A percentile compares a stretch with the other conserved stretches of the same genome.
Evolutionary conservation across 2,797 vertebrate genomes (phyloP).

Genomic region (Cyclopterus lumpus): DNA sequence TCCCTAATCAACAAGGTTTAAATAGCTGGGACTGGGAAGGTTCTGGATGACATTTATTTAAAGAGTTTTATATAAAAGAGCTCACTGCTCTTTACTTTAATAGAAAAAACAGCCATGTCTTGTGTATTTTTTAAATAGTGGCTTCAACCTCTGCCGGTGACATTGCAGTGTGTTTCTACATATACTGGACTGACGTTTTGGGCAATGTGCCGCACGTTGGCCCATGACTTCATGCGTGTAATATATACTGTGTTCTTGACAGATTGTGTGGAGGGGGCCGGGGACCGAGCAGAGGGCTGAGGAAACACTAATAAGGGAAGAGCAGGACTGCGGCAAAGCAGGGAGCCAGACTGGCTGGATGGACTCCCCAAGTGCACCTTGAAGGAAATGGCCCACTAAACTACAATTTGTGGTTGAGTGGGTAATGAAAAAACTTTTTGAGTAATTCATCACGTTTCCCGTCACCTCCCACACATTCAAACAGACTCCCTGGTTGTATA

Average conservation of each 20-base stretch:
- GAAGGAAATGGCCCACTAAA: slow-evolving; percentile 35
- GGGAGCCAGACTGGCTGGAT: slow-evolving; percentile 1
- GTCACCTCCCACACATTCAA: slow-evolving; percentile 2
- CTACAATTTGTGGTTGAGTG: slow-evolving; percentile 15
- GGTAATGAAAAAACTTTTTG: slow-evolving; percentile 6
- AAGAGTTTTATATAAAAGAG: slow-evolving; percentile 9
- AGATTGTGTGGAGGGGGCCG: slow-evolving; percentile 15
- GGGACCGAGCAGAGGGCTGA: neutral
- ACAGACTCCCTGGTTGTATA: neutral
- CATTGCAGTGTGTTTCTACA: neutral
- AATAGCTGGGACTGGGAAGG: slow-evolving; percentile 22
- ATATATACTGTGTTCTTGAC: neutral
- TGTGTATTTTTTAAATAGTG: neutral
- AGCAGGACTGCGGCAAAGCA: slow-evolving; percentile 3
- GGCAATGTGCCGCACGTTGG: neutral
- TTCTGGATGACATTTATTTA: slow-evolving; percentile 11
- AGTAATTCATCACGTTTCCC: slow-evolving; percentile 15
- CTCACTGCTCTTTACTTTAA: neutral
- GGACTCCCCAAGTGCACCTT: neutral
- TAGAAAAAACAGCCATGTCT: neutral
- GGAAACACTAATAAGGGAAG: slow-evolving; percentile 31
- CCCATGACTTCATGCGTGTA: neutral
- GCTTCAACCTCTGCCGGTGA: neutral
- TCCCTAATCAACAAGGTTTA: slow-evolving; percentile 25
- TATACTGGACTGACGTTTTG: neutral